These are phyloP conservation scores for Meriones psammophilus DNA, from an alignment of 2,797 vertebrate genomes.

Conservation along the genomic window DNA sequence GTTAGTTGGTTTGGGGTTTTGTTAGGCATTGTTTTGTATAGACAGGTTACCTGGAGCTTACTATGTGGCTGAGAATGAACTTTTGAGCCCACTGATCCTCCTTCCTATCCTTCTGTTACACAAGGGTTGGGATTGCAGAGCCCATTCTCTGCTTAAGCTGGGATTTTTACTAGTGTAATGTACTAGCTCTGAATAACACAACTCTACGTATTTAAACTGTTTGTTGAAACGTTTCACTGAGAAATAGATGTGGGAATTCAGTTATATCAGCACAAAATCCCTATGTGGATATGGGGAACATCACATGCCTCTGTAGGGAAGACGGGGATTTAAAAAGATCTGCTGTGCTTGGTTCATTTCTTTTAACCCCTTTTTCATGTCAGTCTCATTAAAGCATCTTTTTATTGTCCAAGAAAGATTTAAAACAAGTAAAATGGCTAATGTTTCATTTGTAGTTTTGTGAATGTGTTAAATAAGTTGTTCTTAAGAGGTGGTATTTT, in stretches of 20 bases:
- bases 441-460: neutral
- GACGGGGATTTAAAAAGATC: neutral
- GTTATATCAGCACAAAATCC: neutral
- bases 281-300: neutral
- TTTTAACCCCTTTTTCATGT: neutral
- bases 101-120: neutral
- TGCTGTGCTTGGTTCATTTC: neutral
- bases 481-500: neutral
- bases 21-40: no score
- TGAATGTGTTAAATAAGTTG: neutral
- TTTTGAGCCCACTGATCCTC: no score
- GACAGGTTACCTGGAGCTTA: no score
- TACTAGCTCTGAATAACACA: neutral
- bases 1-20: no score
- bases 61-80: no score
- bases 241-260: neutral
- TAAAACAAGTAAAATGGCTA: neutral
- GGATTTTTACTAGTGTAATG: neutral
- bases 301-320: neutral
- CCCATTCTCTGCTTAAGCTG: neutral
- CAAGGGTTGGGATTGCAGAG: neutral
- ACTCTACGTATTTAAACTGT: neutral
- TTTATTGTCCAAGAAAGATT: neutral
- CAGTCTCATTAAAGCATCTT: neutral
- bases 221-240: neutral